A percentile compares a stretch with the other conserved stretches of the same genome.
These are phyloP conservation scores for Hybognathus amarus DNA, from an alignment of 2,797 vertebrate species.

Conservation along the genomic window DNA sequence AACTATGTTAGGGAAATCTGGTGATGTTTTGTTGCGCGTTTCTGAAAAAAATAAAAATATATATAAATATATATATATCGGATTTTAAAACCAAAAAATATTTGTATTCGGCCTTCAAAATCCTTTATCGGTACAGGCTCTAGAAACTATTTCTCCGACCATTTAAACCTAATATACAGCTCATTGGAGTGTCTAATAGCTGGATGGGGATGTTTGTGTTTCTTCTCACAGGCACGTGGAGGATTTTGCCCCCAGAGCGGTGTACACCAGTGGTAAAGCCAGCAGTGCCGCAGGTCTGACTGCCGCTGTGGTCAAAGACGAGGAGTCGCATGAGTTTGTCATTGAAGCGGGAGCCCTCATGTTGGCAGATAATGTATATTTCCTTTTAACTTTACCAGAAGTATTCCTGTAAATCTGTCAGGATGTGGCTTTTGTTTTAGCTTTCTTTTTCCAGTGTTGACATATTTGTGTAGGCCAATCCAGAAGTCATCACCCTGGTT, in stretches of 20 bases:
- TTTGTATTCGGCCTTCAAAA: no score
- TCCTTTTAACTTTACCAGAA: no score
- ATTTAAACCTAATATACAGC: not conserved
- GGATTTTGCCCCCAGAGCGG: slow-evolving; percentile 68
- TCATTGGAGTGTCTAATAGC: not conserved
- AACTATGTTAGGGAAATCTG: no score
- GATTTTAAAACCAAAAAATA: no score
- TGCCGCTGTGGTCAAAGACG: slow-evolving; percentile 70
- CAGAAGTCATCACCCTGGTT: not conserved
- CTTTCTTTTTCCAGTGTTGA: not conserved
- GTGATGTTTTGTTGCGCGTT: no score
- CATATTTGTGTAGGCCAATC: not conserved
- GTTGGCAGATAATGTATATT: slow-evolving; percentile 69
- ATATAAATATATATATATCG: no score
- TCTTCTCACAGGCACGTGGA: slow-evolving; percentile 65
- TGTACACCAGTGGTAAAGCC: slow-evolving; percentile 72
- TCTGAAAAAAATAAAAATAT: no score
- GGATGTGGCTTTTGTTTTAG: no score
- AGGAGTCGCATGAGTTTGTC: slow-evolving; percentile 72
- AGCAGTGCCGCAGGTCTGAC: slow-evolving; percentile 72
- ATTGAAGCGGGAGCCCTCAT: slow-evolving; percentile 74
- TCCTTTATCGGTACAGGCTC: no score
- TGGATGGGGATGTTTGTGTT: not conserved
- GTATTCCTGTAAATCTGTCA: no score
- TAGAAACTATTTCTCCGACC: not conserved